These are phyloP conservation scores for Melieria picta DNA, from an alignment of 2,888 invertebrate species.

Conservation along the genomic window DNA sequence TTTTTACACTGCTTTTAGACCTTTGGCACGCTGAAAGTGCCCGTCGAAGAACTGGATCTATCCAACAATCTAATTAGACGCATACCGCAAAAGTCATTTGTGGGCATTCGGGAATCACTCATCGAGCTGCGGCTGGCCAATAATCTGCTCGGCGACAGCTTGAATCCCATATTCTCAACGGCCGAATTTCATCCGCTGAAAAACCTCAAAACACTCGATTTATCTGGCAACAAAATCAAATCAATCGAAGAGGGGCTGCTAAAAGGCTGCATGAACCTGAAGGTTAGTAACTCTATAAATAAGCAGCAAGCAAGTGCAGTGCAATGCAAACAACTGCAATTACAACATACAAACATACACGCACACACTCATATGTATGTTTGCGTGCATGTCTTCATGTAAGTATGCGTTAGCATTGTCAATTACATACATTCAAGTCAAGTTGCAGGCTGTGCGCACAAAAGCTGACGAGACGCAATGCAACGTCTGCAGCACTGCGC, in stretches of 20 bases:
- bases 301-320: too few species aligned
- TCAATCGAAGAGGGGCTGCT: conserved; percentile 87
- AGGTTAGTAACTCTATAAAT: conserved; percentile 66
- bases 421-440: not conserved
- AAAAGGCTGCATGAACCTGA: conserved; percentile 81
- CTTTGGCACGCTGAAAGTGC: conserved; percentile 77
- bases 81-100: conserved; percentile 79
- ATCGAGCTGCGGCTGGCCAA: conserved; percentile 78
- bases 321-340: too few species aligned
- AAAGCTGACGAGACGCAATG: conserved; percentile 20
- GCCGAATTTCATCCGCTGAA: conserved; percentile 83
- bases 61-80: conserved; percentile 83
- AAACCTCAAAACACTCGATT: conserved; percentile 77
- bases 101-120: conserved; percentile 74
- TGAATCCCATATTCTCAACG: conserved; percentile 90
- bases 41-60: conserved; percentile 81
- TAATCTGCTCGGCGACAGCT: conserved; percentile 87
- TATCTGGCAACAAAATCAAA: conserved; percentile 83
- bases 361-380: not conserved
- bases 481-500: not conserved
- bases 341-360: not conserved
- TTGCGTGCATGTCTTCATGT: not conserved
- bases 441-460: conserved; percentile 7
- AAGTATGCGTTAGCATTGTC: not conserved
- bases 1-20: conserved; percentile 60